Conservation (phyloP, 2,888 invertebrate genomes). For the Eristalis pertinax region DNA sequence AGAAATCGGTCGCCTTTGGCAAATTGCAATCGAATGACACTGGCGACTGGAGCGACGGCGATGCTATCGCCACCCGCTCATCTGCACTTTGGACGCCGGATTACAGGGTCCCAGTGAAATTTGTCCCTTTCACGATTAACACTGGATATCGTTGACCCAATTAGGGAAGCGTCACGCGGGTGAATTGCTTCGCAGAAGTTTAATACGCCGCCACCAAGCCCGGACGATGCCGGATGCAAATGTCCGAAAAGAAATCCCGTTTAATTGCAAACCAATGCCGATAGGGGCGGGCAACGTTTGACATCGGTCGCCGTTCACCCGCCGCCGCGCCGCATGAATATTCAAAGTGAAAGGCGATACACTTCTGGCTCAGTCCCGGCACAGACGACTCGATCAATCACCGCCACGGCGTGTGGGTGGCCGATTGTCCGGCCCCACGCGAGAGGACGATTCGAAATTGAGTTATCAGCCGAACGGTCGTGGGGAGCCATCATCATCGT, state of each 20-base stretch:
- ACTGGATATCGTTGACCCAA: constrained; percentile 53
- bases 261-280: constrained; percentile 67
- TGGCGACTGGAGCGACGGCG: background rate
- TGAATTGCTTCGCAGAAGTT: constrained; percentile 12
- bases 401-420: background rate
- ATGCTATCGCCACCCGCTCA: background rate
- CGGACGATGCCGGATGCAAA: constrained; percentile 12
- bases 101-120: constrained; percentile 10
- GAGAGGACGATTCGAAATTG: constrained; percentile 10
- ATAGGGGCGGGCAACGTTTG: constrained; percentile 33
- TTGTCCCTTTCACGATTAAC: constrained; percentile 40
- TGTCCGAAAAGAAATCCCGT: constrained; percentile 55
- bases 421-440: background rate
- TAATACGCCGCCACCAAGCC: constrained; percentile 26
- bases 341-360: constrained; percentile 69
- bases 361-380: constrained; percentile 29
- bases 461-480: background rate
- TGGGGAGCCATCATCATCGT: background rate
- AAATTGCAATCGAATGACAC: constrained; percentile 58
- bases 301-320: constrained; percentile 11
- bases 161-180: constrained; percentile 18
- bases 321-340: constrained; percentile 41
- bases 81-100: constrained; percentile 26
- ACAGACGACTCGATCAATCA: constrained; percentile 62
- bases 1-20: constrained; percentile 24